A percentile compares a stretch with the other conserved stretches of the same genome.
Evolutionary conservation across 2,113 vertebrate species (phyloP).

Genomic region (Cheirogaleus medius): DNA sequence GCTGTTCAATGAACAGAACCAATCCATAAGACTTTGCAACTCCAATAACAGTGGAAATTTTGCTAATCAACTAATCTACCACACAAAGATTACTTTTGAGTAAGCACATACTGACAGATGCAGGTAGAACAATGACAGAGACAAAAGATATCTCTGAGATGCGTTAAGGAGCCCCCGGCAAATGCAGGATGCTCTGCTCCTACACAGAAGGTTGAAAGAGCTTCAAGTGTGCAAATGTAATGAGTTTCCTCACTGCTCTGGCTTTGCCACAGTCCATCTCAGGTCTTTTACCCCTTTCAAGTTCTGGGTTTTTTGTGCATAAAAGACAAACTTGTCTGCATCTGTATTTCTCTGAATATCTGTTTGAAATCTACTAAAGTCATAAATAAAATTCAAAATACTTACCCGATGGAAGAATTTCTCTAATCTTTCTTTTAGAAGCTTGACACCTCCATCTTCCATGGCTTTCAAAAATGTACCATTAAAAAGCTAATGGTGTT

Average conservation of each 20-base stretch:
- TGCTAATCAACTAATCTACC: background rate
- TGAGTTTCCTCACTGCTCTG: background rate
- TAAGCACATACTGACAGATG: background rate
- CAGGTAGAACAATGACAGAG: background rate
- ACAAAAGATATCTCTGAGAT: background rate
- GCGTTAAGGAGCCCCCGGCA: background rate
- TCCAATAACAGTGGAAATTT: background rate
- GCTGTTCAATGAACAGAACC: background rate
- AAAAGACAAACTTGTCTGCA: background rate
- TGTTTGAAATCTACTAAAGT: background rate
- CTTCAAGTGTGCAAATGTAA: background rate
- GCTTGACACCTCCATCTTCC: slow-evolving; percentile 93
- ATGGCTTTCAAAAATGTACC: slow-evolving; percentile 94
- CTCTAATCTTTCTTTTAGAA: slow-evolving; percentile 95
- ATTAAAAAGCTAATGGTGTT: slow-evolving; percentile 92
- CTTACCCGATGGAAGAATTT: slow-evolving; percentile 99
- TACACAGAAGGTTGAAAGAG: background rate
- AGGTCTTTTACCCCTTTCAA: background rate
- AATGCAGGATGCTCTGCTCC: background rate
- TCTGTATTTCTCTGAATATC: background rate
- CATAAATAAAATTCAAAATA: slow-evolving; percentile 9
- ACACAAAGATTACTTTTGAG: background rate
- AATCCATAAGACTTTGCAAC: background rate
- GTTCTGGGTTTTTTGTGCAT: background rate
- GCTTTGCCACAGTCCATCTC: background rate